Evolutionary conservation across 2,113 vertebrate genomes (phyloP), one percentile per base, ranked within the genome.

Genomic region (Grantiella picta): DNA sequence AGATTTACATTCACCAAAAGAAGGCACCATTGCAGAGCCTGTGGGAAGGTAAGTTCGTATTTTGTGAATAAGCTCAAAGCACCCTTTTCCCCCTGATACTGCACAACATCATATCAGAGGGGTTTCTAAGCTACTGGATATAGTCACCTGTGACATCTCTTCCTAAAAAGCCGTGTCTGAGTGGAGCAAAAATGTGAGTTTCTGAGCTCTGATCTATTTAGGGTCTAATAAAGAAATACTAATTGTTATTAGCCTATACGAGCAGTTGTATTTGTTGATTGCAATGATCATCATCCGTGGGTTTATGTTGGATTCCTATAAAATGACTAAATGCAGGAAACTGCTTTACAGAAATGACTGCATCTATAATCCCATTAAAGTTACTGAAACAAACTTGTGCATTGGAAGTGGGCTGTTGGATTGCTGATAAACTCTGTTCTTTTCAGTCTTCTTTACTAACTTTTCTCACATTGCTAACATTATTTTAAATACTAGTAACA

Each of bases 1-100:
- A 99, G 98, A 97, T 99, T 99, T 98, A 99, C 99, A 79, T 99
- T 99, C 97, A 99, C 99, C 95, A 99, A 99, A 98, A 98, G 99
- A 97, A 99, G 99, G 90, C 99, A 99, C 96, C 99, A 99, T 97
- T 99, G 99, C 98, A 99, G 99, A 98, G 99, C 99, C 72, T 99
- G 99, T 82, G 99, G 99, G 84, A 99, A 99, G 99, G 99, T 99
- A 98, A 98, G 98, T 95, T 79, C 3, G 0, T 65, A 4, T 90
- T 78, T 82, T 81, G n/a, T 89, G 57, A 69, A n/a, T 92, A 69
- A 91, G 31, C 38, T 65, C 68, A 59, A 64, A 86, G 42, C 60
- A 42, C n/a, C 18, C 3, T 54, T 63, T 44, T 82, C 70, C 49
- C 14, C 18, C 38, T 89, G 33, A 12, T 49, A 17, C 21, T 53